These are phyloP conservation scores for Hippocampus abdominalis DNA, from an alignment of 2,113 vertebrate genomes.

Conservation along the genomic window DNA sequence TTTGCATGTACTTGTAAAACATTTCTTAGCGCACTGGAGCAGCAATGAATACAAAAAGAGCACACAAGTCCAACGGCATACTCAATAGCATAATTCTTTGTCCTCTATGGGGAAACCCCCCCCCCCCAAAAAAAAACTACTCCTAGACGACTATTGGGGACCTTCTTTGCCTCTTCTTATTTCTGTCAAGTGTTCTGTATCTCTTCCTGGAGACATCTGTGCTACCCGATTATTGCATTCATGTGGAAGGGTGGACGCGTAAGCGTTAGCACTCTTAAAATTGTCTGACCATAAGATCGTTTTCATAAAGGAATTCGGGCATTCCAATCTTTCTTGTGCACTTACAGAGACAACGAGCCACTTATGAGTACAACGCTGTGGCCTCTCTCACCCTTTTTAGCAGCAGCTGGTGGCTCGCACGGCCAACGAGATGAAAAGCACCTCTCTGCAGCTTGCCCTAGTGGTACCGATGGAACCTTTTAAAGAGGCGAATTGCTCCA, in stretches of 20 bases:
- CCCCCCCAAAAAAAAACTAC: too few relatives aligned
- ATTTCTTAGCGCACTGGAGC: too few relatives aligned
- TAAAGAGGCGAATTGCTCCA: constrained; percentile 69
- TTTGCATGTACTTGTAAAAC: too few relatives aligned
- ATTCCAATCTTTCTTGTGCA: constrained; percentile 23
- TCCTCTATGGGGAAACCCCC: too few relatives aligned
- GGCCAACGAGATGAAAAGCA: constrained; percentile 71
- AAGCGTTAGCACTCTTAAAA: neutral
- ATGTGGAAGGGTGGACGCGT: neutral
- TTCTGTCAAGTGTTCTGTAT: too few relatives aligned
- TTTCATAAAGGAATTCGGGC: constrained; percentile 16
- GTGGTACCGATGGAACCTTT: constrained; percentile 73
- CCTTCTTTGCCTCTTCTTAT: too few relatives aligned
- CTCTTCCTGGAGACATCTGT: too few relatives aligned
- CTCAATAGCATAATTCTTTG: too few relatives aligned
- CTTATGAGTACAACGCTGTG: constrained; percentile 44
- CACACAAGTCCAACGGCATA: too few relatives aligned
- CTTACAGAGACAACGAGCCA: constrained; percentile 49
- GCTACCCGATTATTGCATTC: too few relatives aligned
- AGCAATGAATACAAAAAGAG: too few relatives aligned
- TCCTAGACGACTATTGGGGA: too few relatives aligned
- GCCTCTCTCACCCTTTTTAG: constrained; percentile 39
- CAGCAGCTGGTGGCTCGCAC: constrained; percentile 66
- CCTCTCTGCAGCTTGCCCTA: constrained; percentile 67
- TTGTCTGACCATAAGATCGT: neutral